A percentile compares a stretch with the other conserved stretches of the same genome.
Evolutionary conservation across 1,140 invertebrate genomes (phyloP).

Genomic region (Aphelinus atriplicis): DNA sequence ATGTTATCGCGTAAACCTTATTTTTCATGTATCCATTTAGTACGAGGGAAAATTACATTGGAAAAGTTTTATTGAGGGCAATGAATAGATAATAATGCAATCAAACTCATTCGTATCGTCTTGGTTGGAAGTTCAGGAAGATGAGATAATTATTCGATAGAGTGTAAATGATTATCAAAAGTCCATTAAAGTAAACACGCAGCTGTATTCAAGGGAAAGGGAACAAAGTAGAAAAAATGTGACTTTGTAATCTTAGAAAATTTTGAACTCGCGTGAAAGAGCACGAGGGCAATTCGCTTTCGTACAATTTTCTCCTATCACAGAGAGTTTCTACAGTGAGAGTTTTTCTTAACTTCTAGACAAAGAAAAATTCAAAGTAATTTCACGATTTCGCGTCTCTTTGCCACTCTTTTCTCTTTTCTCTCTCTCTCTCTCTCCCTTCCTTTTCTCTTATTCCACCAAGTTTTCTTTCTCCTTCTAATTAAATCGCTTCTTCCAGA

Average conservation of each 20-base stretch:
- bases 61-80: too few relatives aligned
- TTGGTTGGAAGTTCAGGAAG: too few relatives aligned
- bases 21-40: too few relatives aligned
- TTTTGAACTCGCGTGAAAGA: conserved; percentile 33
- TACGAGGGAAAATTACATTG: too few relatives aligned
- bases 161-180: too few relatives aligned
- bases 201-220: neutral
- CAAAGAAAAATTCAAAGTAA: conserved; percentile 43
- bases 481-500: conserved; percentile 19
- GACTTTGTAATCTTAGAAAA: conserved; percentile 28
- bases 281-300: conserved; percentile 35
- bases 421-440: conserved; percentile 35
- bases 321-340: conserved; percentile 22
- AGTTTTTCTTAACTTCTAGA: conserved; percentile 8
- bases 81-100: too few relatives aligned
- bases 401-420: conserved; percentile 37
- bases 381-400: conserved; percentile 38
- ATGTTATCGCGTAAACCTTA: too few relatives aligned
- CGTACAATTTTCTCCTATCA: conserved; percentile 28
- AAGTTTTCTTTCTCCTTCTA: conserved; percentile 6
- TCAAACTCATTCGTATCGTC: too few relatives aligned
- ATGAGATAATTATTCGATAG: too few relatives aligned
- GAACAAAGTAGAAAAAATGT: neutral
- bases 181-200: too few relatives aligned
- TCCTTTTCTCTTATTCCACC: neutral